phyloP scores from a whole-genome alignment of 2,888 invertebrate species.

The Dryadula phaetusa region DNA sequence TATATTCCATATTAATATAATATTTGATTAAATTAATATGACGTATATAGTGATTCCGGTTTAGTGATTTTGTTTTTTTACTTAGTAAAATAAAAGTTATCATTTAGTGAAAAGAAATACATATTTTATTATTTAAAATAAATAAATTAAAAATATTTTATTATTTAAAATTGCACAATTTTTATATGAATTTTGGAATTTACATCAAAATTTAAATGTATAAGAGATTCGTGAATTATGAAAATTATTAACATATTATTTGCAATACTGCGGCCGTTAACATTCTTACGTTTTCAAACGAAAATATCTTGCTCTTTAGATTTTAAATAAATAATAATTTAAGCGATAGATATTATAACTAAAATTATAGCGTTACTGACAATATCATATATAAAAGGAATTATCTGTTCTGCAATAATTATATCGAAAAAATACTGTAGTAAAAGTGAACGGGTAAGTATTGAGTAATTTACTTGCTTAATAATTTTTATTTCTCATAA shows the following conservation, averaged over 20 bases:
- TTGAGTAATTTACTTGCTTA: no score
- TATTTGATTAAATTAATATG: no score
- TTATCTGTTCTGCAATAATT: neutral
- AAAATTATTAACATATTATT: constrained; percentile 6
- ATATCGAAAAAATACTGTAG: neutral
- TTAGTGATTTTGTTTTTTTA: no score
- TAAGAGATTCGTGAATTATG: neutral
- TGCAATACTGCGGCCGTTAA: neutral
- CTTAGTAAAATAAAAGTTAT: no score
- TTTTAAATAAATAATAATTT: neutral
- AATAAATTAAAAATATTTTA: no score
- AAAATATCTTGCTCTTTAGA: constrained; percentile 4
- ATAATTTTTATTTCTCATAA: no score
- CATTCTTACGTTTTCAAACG: neutral
- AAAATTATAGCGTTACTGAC: neutral
- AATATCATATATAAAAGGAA: neutral
- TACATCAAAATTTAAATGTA: neutral
- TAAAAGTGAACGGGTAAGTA: no score
- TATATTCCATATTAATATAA: no score
- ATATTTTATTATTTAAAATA: no score
- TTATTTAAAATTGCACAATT: neutral
- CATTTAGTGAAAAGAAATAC: no score
- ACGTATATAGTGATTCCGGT: no score
- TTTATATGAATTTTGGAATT: neutral
- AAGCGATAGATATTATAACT: neutral